A percentile compares a stretch with the other conserved stretches of the same genome.
phyloP scores from a whole-genome alignment of 2,113 vertebrate genomes.

The Corythaeola cristata region DNA sequence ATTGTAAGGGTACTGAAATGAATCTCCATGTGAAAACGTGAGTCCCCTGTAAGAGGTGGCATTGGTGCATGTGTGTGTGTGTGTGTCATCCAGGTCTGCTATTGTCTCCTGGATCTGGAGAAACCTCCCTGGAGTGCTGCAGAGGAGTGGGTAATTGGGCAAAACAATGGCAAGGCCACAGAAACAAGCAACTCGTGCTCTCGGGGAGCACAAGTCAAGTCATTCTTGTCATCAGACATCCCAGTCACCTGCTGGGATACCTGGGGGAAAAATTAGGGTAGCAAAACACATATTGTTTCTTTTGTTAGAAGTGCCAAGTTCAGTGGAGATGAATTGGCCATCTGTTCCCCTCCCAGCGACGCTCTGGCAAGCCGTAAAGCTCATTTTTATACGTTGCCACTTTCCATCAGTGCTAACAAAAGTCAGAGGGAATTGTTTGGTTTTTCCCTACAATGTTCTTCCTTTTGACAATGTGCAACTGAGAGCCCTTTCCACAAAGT shows the following conservation, averaged over 20 bases:
- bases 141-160: neutral
- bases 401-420: conserved; percentile 69
- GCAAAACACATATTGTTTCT: conserved; percentile 77
- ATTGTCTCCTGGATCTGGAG: neutral
- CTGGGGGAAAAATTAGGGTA: conserved; percentile 75
- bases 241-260: conserved; percentile 79
- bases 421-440: conserved; percentile 32
- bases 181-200: conserved; percentile 20
- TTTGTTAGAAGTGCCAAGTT: conserved; percentile 76
- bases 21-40: accelerated
- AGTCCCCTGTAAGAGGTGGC: neutral
- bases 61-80: neutral
- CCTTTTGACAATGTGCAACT: neutral
- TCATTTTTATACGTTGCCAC: conserved; percentile 67
- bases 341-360: conserved; percentile 72
- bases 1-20: neutral
- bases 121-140: neutral
- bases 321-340: conserved; percentile 76
- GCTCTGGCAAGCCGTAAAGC: conserved; percentile 66
- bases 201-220: conserved; percentile 50
- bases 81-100: neutral
- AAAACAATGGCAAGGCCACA: conserved; percentile 55
- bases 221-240: conserved; percentile 80
- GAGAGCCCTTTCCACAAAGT: neutral
- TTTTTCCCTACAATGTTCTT: conserved; percentile 34